phyloP scores from a whole-genome alignment of 23 tunicate genomes.

The Styela plicata region DNA sequence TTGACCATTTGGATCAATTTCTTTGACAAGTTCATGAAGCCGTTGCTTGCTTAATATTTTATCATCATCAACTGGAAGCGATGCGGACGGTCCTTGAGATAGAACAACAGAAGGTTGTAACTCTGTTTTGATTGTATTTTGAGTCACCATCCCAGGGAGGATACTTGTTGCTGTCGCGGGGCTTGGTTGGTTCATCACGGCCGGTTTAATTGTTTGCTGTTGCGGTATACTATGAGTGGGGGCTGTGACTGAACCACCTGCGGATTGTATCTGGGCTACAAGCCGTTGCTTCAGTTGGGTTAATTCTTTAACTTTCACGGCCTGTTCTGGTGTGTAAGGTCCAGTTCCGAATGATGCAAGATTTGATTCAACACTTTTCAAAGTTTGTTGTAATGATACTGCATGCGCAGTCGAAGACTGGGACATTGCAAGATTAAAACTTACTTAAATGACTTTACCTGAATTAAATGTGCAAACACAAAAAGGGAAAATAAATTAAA shows the following conservation, averaged over 20 bases:
- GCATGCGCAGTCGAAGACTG: constrained; percentile 45
- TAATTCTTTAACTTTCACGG: constrained; percentile 45
- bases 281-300: constrained; percentile 50
- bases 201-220: background rate
- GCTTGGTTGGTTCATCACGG: background rate
- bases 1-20: constrained; percentile 85
- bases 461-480: too few species aligned
- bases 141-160: constrained; percentile 1
- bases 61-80: constrained; percentile 17
- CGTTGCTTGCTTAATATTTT: constrained; percentile 64
- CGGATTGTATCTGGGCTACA: constrained; percentile 45
- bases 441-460: too few species aligned
- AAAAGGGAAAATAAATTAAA: too few species aligned
- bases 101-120: constrained; percentile 13
- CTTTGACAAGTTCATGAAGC: constrained; percentile 74
- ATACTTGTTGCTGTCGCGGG: background rate
- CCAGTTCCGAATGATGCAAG: constrained; percentile 19
- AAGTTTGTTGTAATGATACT: constrained; percentile 62
- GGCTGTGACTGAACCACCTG: background rate
- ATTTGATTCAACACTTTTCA: constrained; percentile 62
- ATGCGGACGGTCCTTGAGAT: constrained; percentile 3
- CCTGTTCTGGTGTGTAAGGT: constrained; percentile 47
- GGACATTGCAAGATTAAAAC: constrained; percentile 1
- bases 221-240: background rate
- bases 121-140: constrained; percentile 15